These are phyloP conservation scores for Amorpha juglandis DNA, from an alignment of 2,888 invertebrate genomes.

Conservation along the genomic window DNA sequence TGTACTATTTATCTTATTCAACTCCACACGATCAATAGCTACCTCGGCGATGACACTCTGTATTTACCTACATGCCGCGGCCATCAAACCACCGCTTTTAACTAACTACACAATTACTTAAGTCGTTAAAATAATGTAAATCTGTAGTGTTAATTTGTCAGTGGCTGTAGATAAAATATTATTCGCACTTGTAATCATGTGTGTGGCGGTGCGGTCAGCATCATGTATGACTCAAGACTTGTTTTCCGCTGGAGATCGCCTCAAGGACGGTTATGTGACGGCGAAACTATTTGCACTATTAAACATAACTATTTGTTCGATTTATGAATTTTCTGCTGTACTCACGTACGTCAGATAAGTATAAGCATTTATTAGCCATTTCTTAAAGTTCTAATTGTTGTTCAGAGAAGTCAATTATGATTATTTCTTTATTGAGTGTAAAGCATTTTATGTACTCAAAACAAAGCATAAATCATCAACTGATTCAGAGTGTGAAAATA, in stretches of 20 bases:
- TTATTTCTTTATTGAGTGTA: no score
- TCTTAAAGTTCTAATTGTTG: no score
- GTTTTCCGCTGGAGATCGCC: slow-evolving; percentile 58
- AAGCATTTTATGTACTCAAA: no score
- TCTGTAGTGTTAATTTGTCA: not conserved
- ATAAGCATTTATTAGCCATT: no score
- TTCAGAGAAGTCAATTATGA: no score
- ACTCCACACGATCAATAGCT: no score
- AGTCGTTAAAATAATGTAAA: not conserved
- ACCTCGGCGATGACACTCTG: not conserved
- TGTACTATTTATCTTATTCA: no score
- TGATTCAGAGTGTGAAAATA: no score
- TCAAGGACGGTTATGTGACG: slow-evolving; percentile 54
- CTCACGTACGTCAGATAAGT: no score
- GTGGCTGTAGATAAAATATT: slow-evolving; percentile 7
- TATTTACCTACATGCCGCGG: not conserved
- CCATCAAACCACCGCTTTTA: not conserved
- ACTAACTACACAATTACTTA: slow-evolving; percentile 5
- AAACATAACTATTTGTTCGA: slow-evolving; percentile 10
- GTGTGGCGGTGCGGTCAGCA: not conserved
- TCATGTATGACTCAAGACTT: slow-evolving; percentile 45
- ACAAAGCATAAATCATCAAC: no score
- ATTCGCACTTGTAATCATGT: not conserved
- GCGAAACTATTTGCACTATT: slow-evolving; percentile 28
- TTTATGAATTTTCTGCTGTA: not conserved